phyloP scores from a whole-genome alignment of 1,140 invertebrate genomes.

The Trichonephila inaurata region DNA sequence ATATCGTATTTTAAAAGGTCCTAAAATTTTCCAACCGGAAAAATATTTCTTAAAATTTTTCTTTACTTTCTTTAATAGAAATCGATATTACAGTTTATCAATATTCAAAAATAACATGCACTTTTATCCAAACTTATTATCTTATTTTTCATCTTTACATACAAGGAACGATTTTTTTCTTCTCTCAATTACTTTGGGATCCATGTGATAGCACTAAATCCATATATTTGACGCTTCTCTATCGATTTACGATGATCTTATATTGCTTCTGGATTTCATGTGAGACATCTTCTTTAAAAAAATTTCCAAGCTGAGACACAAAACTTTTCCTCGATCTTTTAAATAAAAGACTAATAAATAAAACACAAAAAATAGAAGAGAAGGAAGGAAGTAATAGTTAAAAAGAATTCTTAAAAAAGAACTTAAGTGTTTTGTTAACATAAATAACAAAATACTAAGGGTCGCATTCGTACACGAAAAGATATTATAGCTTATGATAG shows the following conservation, averaged over 20 bases:
- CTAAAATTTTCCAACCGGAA: too few species aligned
- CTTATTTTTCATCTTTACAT: background rate
- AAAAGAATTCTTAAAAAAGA: background rate
- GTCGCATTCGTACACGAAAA: background rate
- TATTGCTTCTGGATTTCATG: conserved; percentile 4
- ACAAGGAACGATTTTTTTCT: background rate
- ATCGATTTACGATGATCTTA: conserved; percentile 26
- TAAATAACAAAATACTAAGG: background rate
- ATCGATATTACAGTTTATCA: too few species aligned
- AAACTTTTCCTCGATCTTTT: background rate
- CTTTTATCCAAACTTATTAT: too few species aligned
- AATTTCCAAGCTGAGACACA: background rate
- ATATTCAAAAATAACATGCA: too few species aligned
- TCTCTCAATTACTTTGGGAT: background rate
- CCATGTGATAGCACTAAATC: background rate
- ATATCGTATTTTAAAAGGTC: too few species aligned
- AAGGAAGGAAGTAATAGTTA: too few species aligned
- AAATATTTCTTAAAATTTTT: too few species aligned
- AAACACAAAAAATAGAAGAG: too few species aligned
- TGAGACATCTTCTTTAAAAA: background rate
- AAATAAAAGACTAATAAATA: background rate
- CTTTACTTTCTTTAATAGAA: too few species aligned
- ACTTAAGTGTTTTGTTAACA: background rate
- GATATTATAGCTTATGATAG: background rate
- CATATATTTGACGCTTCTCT: background rate